phyloP scores from a whole-genome alignment of 2,113 vertebrate species.

The Dicaeum eximium region DNA sequence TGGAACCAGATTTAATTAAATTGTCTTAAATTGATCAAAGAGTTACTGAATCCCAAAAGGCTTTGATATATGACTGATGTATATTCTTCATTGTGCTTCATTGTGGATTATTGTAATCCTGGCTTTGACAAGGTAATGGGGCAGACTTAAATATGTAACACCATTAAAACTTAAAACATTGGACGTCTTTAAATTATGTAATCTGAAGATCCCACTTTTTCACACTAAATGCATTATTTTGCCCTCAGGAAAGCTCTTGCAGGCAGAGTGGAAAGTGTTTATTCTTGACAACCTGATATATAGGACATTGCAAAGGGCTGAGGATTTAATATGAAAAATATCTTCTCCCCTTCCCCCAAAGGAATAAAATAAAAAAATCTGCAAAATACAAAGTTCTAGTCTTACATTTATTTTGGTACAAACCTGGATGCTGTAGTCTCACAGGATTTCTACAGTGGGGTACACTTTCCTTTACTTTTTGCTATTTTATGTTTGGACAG shows the following conservation, averaged over 20 bases:
- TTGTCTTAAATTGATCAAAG: constrained; percentile 13
- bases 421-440: not conserved
- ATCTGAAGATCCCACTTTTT: not conserved
- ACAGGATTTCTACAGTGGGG: not conserved
- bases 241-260: not conserved
- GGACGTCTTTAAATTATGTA: not conserved
- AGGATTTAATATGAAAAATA: not conserved
- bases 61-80: not conserved
- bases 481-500: not conserved
- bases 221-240: not conserved
- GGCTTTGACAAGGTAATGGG: not conserved
- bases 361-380: not conserved
- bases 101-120: not conserved
- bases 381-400: not conserved
- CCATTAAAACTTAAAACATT: not conserved
- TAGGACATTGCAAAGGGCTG: not conserved
- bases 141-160: not conserved
- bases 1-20: not conserved
- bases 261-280: not conserved
- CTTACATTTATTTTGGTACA: not conserved
- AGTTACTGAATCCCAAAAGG: not conserved
- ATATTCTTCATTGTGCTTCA: not conserved
- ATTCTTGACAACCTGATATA: not conserved
- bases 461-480: not conserved
- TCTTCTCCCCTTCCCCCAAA: not conserved